A percentile compares a stretch with the other conserved stretches of the same genome.
These are phyloP conservation scores for Acleris literana DNA, from an alignment of 2,888 invertebrate species.

Conservation along the genomic window DNA sequence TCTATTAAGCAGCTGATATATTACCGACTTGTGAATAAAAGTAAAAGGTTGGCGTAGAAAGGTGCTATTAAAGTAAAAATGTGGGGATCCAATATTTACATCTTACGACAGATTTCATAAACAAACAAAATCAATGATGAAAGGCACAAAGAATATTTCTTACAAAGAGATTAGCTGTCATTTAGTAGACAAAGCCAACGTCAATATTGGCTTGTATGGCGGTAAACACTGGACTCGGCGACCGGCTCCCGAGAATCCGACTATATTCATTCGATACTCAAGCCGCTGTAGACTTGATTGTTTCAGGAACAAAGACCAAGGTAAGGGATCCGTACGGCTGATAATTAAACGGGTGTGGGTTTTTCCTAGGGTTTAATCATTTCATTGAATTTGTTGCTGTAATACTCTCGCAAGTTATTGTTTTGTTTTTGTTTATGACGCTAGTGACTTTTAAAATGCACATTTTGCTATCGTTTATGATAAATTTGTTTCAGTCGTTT, in stretches of 20 bases:
- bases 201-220: conserved; percentile 77
- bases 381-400: too few relatives aligned
- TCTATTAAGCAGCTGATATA: conserved; percentile 21
- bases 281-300: conserved; percentile 43
- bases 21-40: conserved; percentile 15
- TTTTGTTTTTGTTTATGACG: too few relatives aligned
- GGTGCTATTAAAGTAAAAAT: neutral
- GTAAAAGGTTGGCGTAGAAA: conserved; percentile 21
- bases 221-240: conserved; percentile 65
- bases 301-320: conserved; percentile 61
- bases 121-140: conserved; percentile 48
- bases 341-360: neutral
- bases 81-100: neutral
- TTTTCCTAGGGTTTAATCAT: too few relatives aligned
- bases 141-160: conserved; percentile 63
- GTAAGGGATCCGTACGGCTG: conserved; percentile 25
- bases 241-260: conserved; percentile 67
- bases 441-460: too few relatives aligned
- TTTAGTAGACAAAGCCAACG: conserved; percentile 74
- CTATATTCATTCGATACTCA: conserved; percentile 51
- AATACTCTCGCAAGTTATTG: too few relatives aligned
- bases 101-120: conserved; percentile 37
- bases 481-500: too few relatives aligned
- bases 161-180: conserved; percentile 74
- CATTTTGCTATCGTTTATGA: too few relatives aligned